phyloP scores from a whole-genome alignment of 2,797 vertebrate genomes.

The Sebastes steindachneri region DNA sequence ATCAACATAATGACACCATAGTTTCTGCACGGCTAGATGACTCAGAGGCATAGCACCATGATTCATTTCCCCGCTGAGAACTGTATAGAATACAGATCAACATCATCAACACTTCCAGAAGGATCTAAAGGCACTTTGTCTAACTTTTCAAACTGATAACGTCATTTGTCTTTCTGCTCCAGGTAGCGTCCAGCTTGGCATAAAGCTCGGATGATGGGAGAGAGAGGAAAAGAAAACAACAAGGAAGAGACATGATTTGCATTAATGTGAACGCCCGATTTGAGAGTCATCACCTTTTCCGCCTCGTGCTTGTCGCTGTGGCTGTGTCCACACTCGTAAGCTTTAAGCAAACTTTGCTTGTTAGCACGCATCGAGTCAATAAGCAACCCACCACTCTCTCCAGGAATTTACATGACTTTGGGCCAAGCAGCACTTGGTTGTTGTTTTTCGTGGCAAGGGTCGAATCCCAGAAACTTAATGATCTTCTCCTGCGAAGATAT shows the following conservation, averaged over 20 bases:
- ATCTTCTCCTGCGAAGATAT: slow-evolving; percentile 22
- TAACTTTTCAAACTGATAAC: slow-evolving; percentile 63
- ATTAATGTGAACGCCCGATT: slow-evolving; percentile 13
- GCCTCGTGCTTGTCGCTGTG: slow-evolving; percentile 9
- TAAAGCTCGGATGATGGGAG: not conserved
- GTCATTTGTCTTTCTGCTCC: slow-evolving; percentile 24
- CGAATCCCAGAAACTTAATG: slow-evolving; percentile 23
- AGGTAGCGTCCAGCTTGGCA: slow-evolving; percentile 9
- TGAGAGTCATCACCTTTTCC: slow-evolving; percentile 14
- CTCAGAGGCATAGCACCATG: slow-evolving; percentile 64
- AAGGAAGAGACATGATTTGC: slow-evolving; percentile 1
- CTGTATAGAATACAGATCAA: slow-evolving; percentile 71
- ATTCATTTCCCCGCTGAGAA: slow-evolving; percentile 66
- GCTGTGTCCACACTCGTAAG: slow-evolving; percentile 9
- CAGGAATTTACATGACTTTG: slow-evolving; percentile 35
- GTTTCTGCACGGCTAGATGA: slow-evolving; percentile 69
- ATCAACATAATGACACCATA: slow-evolving; percentile 77
- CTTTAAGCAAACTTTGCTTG: slow-evolving; percentile 54
- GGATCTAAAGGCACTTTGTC: slow-evolving; percentile 60
- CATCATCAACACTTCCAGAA: slow-evolving; percentile 33
- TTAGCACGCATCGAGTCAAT: slow-evolving; percentile 47
- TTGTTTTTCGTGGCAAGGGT: slow-evolving; percentile 21
- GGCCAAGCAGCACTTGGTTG: slow-evolving; percentile 30
- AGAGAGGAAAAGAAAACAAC: not conserved
- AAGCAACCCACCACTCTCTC: slow-evolving; percentile 15